Evolutionary conservation across 2,113 vertebrate genomes (phyloP).

Genomic region (Pachycephala philippinensis): DNA sequence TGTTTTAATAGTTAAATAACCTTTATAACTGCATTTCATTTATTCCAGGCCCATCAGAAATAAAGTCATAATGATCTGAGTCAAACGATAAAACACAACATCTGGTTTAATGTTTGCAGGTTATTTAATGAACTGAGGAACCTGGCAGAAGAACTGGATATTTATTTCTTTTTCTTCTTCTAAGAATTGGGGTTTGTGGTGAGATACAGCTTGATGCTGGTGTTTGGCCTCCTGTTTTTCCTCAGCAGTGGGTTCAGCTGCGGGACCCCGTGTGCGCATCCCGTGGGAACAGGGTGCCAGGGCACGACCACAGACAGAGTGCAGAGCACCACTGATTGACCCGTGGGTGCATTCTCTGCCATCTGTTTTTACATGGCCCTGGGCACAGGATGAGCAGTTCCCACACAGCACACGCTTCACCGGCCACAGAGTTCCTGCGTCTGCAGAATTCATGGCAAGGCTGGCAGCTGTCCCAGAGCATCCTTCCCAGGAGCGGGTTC

Average conservation of each 20-base stretch:
- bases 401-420: conserved; percentile 41
- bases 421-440: conserved; percentile 61
- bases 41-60: conserved; percentile 45
- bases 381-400: conserved; percentile 65
- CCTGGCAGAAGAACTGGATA: neutral
- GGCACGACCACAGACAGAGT: neutral
- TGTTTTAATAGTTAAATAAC: conserved; percentile 75
- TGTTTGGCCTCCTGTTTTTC: neutral
- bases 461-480: conserved; percentile 54
- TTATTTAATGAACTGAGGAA: conserved; percentile 58
- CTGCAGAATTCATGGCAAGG: conserved; percentile 66
- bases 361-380: conserved; percentile 68
- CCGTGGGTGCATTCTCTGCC: conserved; percentile 47
- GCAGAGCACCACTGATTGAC: conserved; percentile 42
- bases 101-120: conserved; percentile 52
- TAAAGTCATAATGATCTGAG: conserved; percentile 65
- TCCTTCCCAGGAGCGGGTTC: conserved; percentile 35
- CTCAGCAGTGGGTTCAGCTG: rapidly evolving
- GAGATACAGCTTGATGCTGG: neutral
- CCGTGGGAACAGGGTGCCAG: neutral
- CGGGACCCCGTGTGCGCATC: rapidly evolving
- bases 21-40: conserved; percentile 61
- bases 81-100: conserved; percentile 64
- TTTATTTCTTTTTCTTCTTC: neutral
- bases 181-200: neutral